Base-by-base conservation (phyloP, 2,113 vertebrate genomes). In the Peromyscus polionotus region DNA sequence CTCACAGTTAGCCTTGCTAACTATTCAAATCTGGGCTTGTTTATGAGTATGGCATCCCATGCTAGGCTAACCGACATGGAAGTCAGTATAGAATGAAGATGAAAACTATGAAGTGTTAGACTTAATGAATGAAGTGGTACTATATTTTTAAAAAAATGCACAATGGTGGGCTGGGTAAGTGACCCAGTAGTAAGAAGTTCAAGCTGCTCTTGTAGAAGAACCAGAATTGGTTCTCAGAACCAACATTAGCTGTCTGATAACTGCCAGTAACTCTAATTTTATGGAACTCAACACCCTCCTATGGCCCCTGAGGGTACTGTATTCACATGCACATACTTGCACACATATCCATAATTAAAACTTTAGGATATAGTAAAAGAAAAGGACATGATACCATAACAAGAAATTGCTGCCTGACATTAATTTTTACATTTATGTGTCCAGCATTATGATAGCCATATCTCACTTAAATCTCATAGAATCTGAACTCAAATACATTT, bases 381-480 rank as follows among this genome's bases (percentile, higher is more conserved):
- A 95, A 90, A 94, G 19, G 16, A 13, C 0, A 73, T 0, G 9
- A 73, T 26, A 79, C 42, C 28, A 86, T 16, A 88, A 73, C 0
- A 90, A 88, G 17, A 72, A 61, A n/a, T 20, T 51, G 72, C 12
- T 48, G 67, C 63, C 48, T 88, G 65, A 81, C 7, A 54, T 77
- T 73, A 45, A 70, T 45, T 93, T 72, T 54, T 85, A 36, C 68
- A 76, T 24, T 45, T 59, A 19, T 72, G n/a, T 85, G 12, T 48
- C 28, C 8, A 77, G 31, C 8, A 54, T 83, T 94, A 42, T n/a
- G 17, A 61, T 83, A 85, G 63, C 2, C 36, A 20, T 12, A 57
- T 77, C 39, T 97, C 51, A 59, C 63, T 91, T 93, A 67, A 70
- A 89, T 10, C 17, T 93, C 72, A 61, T 2, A 61, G 67, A 94